Conservation (phyloP, 2,888 invertebrate species). For the Polyommatus icarus region DNA sequence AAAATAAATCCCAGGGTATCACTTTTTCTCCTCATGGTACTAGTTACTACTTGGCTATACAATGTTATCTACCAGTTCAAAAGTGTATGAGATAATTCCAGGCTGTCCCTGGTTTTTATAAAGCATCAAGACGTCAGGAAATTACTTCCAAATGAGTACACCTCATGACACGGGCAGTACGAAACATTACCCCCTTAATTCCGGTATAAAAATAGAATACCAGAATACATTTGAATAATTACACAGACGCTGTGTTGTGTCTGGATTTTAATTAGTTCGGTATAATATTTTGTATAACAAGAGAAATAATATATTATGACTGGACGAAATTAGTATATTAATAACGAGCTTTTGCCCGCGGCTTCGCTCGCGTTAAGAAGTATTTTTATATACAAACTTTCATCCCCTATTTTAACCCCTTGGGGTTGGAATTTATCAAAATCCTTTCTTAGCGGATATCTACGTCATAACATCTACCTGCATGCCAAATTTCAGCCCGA, state of each 20-base stretch:
- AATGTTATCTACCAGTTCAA: conserved; percentile 47
- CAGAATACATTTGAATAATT: conserved; percentile 36
- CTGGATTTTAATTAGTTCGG: background rate
- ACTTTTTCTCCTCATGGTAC: conserved; percentile 43
- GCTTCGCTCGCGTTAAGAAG: too few relatives aligned
- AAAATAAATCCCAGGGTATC: conserved; percentile 43
- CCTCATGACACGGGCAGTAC: conserved; percentile 53
- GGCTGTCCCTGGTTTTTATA: conserved; percentile 59
- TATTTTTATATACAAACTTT: too few relatives aligned
- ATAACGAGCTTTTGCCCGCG: too few relatives aligned
- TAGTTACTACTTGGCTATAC: background rate
- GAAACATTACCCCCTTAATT: conserved; percentile 59
- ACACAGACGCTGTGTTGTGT: background rate
- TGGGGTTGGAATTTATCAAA: too few relatives aligned
- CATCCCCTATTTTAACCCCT: too few relatives aligned
- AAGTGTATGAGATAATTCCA: conserved; percentile 48
- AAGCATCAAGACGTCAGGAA: conserved; percentile 62
- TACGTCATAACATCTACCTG: too few relatives aligned
- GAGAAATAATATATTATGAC: too few relatives aligned
- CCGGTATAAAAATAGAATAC: conserved; percentile 32
- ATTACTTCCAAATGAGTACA: conserved; percentile 64
- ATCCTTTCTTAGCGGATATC: too few relatives aligned
- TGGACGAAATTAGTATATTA: too few relatives aligned
- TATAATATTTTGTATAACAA: too few relatives aligned
- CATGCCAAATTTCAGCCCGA: too few relatives aligned